Evolutionary conservation across 1,140 invertebrate species (phyloP), one percentile per base, ranked within the genome.

Genomic region (Drosophila ananassae): DNA sequence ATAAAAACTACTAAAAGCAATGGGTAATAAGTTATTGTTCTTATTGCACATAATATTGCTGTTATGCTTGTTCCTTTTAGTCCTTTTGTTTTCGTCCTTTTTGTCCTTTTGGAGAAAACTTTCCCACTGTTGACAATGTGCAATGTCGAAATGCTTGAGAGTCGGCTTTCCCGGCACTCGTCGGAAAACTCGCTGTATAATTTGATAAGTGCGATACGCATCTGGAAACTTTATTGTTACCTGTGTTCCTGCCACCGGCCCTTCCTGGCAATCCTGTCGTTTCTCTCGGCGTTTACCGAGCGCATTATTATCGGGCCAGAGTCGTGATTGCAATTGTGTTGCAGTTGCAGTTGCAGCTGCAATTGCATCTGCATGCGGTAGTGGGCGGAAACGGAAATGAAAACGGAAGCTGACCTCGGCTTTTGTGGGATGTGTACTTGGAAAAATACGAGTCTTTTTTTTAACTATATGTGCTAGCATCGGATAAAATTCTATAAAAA

Each of bases 1-100:
- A 87, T 89, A 87, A 89, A 79, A 89, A 87, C 82, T 82, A 87
- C 82, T 87, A 87, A 89, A 87, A 87, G 78, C 82, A 87, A 82
- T 87, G 82, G 64, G 82, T 79, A 87, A 87, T 87, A 87, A 82
- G 74, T 87, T 87, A 85, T 87, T 84, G 77, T 66, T 83, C 67
- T 77, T 79, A 61, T 69, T 71, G 61, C 59, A 67, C 54, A 50
- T 75, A 56, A 73, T 74, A 58, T 39, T 52, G 50, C 56, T 75
- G 62, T 67, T 67, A 69, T 55, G 32, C 48, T 39, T 62, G 48
- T 51, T 52, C 63, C 41, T 46, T 47, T 57, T 47, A 25, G 17
- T 66, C 6, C 61, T n/a, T 52, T 52, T 34, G 32, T 3, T 3
- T 13, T 41, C 13, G 12, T n/a, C 39, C n/a, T 28, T 21, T 21